phyloP scores from a whole-genome alignment of 1,140 invertebrate genomes.

The Sitobion miscanthi region DNA sequence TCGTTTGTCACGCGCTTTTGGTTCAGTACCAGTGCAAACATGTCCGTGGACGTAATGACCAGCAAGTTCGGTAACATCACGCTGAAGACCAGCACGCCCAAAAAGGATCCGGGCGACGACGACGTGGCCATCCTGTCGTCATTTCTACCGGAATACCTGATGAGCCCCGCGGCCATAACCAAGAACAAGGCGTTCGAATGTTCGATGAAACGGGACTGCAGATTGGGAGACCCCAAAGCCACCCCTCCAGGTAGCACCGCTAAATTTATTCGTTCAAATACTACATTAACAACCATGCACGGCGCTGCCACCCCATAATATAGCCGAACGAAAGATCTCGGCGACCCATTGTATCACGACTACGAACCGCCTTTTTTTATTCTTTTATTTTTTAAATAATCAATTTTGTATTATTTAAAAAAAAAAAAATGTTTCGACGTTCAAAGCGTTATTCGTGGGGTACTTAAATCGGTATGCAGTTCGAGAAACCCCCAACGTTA shows the following conservation, averaged over 20 bases:
- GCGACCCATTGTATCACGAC: not conserved
- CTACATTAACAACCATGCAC: not conserved
- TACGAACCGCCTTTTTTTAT: not conserved
- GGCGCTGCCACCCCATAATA: not conserved
- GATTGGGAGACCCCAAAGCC: conserved; percentile 77
- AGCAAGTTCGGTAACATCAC: conserved; percentile 74
- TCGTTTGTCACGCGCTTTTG: conserved; percentile 8
- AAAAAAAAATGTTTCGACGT: not conserved
- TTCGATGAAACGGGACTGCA: conserved; percentile 73
- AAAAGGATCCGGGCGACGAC: conserved; percentile 70
- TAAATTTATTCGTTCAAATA: not conserved
- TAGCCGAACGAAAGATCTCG: not conserved
- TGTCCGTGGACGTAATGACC: conserved; percentile 71
- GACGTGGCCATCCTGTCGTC: conserved; percentile 84
- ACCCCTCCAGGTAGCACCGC: conserved; percentile 75
- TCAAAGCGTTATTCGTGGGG: not conserved
- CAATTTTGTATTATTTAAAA: not conserved
- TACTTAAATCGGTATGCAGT: not conserved
- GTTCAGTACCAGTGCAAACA: conserved; percentile 27
- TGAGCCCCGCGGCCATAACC: conserved; percentile 69
- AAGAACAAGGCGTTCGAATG: conserved; percentile 80
- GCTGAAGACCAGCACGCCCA: conserved; percentile 76
- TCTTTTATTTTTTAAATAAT: not conserved
- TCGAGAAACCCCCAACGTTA: not conserved
- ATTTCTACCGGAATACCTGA: conserved; percentile 68